Conservation (phyloP, 2,888 invertebrate species). For the Drosophila diplacantha region DNA sequence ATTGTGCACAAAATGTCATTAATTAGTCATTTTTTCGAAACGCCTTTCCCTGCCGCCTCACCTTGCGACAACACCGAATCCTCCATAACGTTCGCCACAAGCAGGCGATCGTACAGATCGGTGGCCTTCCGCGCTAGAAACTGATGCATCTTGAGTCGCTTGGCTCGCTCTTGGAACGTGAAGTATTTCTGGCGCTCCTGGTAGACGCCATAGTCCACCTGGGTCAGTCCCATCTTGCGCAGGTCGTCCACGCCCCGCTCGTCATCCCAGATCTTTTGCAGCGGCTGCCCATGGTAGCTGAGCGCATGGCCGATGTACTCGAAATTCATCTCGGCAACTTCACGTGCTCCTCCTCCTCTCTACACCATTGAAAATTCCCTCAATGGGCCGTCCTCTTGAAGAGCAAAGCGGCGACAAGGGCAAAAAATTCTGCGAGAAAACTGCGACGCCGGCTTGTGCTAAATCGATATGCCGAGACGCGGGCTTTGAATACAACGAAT, state of each 20-base stretch:
- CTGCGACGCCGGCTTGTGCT: constrained; percentile 4
- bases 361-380: constrained; percentile 10
- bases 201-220: constrained; percentile 86
- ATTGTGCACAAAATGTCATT: too few species aligned
- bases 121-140: constrained; percentile 92
- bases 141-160: constrained; percentile 89
- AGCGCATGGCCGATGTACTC: constrained; percentile 83
- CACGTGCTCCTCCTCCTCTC: neutral
- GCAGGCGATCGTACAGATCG: constrained; percentile 83
- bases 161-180: constrained; percentile 90
- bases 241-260: constrained; percentile 89
- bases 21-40: neutral
- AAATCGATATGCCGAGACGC: neutral
- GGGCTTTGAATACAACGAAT: neutral
- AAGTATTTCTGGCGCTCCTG: constrained; percentile 88
- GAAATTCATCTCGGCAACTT: constrained; percentile 61
- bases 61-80: constrained; percentile 53
- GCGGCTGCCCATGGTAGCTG: constrained; percentile 91
- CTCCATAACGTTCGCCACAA: constrained; percentile 76
- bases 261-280: constrained; percentile 92
- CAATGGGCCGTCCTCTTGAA: neutral
- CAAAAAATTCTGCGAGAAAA: constrained; percentile 1
- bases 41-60: constrained; percentile 25
- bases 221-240: constrained; percentile 80
- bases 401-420: neutral